Percentiles rank a stretch among this genome's conserved stretches.
These are phyloP conservation scores for Acyrthosiphon pisum DNA, from an alignment of 1,140 invertebrate genomes.

Conservation along the genomic window DNA sequence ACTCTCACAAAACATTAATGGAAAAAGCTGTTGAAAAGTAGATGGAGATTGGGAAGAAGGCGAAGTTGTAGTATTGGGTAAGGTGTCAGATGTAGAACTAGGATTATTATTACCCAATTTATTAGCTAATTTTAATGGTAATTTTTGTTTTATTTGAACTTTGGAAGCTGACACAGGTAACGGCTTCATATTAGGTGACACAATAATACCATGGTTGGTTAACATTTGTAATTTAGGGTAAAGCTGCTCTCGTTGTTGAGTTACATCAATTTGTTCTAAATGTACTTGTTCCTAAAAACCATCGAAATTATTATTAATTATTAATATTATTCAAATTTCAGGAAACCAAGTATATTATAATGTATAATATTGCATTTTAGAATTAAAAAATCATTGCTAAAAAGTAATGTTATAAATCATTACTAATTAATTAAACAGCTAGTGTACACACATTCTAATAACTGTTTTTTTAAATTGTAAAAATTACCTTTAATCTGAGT, in stretches of 20 bases:
- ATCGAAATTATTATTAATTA: background rate
- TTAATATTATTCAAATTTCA: background rate
- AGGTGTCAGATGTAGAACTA: constrained; percentile 56
- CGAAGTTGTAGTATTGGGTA: constrained; percentile 58
- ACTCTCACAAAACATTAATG: constrained; percentile 55
- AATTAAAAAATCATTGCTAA: background rate
- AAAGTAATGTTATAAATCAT: background rate
- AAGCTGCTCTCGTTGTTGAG: constrained; percentile 84
- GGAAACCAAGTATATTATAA: too few relatives aligned
- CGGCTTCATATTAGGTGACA: constrained; percentile 60
- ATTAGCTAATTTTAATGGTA: constrained; percentile 81
- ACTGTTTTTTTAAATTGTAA: background rate
- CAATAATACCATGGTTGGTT: constrained; percentile 74
- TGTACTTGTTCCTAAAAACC: constrained; percentile 71
- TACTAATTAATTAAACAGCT: too few relatives aligned
- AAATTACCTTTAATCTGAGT: constrained; percentile 66
- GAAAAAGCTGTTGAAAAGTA: constrained; percentile 52
- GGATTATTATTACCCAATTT: constrained; percentile 65
- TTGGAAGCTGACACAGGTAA: constrained; percentile 61
- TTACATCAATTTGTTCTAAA: constrained; percentile 81
- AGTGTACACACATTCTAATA: background rate
- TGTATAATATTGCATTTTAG: background rate
- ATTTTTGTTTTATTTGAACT: constrained; percentile 78
- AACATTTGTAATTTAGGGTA: constrained; percentile 83
- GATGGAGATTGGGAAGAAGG: constrained; percentile 21